These are phyloP conservation scores for Chaetodon trifasciatus DNA, from an alignment of 2,797 vertebrate species.

Conservation along the genomic window DNA sequence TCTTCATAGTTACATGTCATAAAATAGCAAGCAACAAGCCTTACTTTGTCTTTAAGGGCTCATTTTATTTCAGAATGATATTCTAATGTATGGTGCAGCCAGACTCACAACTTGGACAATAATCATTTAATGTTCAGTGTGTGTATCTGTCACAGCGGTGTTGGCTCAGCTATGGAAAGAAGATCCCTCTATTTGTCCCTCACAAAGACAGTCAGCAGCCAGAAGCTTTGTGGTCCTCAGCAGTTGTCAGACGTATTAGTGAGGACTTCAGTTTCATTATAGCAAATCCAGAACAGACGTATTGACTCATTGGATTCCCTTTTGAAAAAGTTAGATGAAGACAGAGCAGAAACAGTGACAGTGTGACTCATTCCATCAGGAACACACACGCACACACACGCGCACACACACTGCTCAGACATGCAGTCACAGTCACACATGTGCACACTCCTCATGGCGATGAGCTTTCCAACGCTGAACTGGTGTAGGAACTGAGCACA, in stretches of 20 bases:
- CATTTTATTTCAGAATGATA: not conserved
- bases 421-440: slow-evolving; percentile 5
- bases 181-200: slow-evolving; percentile 32
- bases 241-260: slow-evolving; percentile 55
- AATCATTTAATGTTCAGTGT: not conserved
- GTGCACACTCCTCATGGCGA: slow-evolving; percentile 42
- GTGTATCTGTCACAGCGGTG: slow-evolving; percentile 25
- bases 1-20: not conserved
- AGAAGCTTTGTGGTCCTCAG: slow-evolving; percentile 36
- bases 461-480: slow-evolving; percentile 50
- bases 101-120: slow-evolving; percentile 3
- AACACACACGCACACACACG: slow-evolving; percentile 29
- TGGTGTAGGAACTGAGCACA: slow-evolving; percentile 48
- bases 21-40: not conserved
- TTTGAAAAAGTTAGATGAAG: slow-evolving; percentile 50
- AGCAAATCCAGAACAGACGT: slow-evolving; percentile 48
- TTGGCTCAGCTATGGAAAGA: slow-evolving; percentile 29
- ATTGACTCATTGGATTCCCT: slow-evolving; percentile 40
- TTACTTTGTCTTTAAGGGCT: not conserved
- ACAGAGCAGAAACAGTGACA: slow-evolving; percentile 53
- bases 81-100: not conserved
- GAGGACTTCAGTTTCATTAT: slow-evolving; percentile 62
- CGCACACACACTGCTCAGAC: not conserved
- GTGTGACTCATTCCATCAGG: slow-evolving; percentile 56
- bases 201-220: slow-evolving; percentile 14